Evolutionary conservation across 2,888 invertebrate genomes (phyloP).

Genomic region (Amphipyra berbera): DNA sequence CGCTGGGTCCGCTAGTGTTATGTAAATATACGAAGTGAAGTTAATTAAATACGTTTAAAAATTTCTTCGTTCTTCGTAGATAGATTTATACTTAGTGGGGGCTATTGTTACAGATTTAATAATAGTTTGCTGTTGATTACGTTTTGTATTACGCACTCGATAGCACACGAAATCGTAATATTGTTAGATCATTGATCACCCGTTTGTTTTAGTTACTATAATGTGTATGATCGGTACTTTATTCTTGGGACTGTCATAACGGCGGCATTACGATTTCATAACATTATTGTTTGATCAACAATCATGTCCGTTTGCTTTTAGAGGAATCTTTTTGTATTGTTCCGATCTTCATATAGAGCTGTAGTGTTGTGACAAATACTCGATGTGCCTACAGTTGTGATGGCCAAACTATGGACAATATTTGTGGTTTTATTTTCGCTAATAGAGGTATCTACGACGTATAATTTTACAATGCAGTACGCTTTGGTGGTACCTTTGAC

Average conservation of each 20-base stretch:
- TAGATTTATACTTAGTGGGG: too few relatives aligned
- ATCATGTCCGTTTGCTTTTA: slow-evolving; percentile 19
- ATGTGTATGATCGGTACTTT: slow-evolving; percentile 34
- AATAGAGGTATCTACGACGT: slow-evolving; percentile 68
- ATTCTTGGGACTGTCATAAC: slow-evolving; percentile 38
- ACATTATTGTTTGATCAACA: slow-evolving; percentile 56
- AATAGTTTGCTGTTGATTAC: too few relatives aligned
- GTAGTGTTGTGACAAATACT: slow-evolving; percentile 17
- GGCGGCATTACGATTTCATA: slow-evolving; percentile 39
- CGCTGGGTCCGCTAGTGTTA: too few relatives aligned
- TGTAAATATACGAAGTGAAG: too few relatives aligned
- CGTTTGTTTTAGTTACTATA: slow-evolving; percentile 43
- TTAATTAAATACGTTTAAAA: too few relatives aligned
- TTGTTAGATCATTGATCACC: slow-evolving; percentile 5
- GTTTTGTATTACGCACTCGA: neutral
- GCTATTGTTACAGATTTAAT: too few relatives aligned
- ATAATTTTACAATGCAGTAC: slow-evolving; percentile 66
- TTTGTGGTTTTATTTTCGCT: slow-evolving; percentile 57
- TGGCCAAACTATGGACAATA: slow-evolving; percentile 45
- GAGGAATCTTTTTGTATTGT: slow-evolving; percentile 37
- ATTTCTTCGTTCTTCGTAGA: too few relatives aligned
- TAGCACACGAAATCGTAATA: slow-evolving; percentile 1
- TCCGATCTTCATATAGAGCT: slow-evolving; percentile 14
- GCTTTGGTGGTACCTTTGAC: slow-evolving; percentile 62
- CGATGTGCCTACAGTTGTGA: slow-evolving; percentile 23